Conservation (phyloP, 1,140 invertebrate species). For the Nasonia vitripennis region DNA sequence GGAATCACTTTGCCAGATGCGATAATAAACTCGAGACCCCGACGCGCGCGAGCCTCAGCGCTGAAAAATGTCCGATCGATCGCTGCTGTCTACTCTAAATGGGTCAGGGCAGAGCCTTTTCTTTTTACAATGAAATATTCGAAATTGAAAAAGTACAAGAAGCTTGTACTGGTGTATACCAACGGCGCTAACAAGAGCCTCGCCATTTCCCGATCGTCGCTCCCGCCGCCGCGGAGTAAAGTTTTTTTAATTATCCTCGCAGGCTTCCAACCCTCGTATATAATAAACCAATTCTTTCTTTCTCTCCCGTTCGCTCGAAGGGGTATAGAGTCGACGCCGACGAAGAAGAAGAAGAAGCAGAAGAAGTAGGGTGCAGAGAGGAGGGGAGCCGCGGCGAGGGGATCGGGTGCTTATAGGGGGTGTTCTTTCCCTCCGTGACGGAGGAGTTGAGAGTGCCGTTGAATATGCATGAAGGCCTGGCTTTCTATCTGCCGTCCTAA, state of each 20-base stretch:
- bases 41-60: not conserved
- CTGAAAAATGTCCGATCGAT: not conserved
- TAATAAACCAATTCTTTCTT: conserved; percentile 53
- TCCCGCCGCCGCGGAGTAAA: not conserved
- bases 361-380: conserved; percentile 54
- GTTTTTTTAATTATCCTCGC: conserved; percentile 47
- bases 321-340: not conserved
- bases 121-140: too few species aligned
- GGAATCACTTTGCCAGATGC: conserved; percentile 30
- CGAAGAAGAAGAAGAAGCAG: conserved; percentile 48
- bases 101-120: too few species aligned
- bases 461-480: conserved; percentile 73
- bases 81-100: too few species aligned
- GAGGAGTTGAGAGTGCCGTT: conserved; percentile 76
- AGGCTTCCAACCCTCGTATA: conserved; percentile 19
- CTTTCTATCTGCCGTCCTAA: conserved; percentile 73
- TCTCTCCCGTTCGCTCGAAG: conserved; percentile 56
- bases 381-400: conserved; percentile 52
- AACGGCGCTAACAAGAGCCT: conserved; percentile 19
- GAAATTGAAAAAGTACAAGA: not conserved
- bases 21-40: conserved; percentile 11
- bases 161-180: not conserved
- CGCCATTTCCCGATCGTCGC: conserved; percentile 13
- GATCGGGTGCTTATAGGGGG: conserved; percentile 61
- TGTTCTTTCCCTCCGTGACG: conserved; percentile 76